A percentile compares a stretch with the other conserved stretches of the same genome.
phyloP scores from a whole-genome alignment of 2,797 vertebrate genomes.

The Vireo griseus region DNA sequence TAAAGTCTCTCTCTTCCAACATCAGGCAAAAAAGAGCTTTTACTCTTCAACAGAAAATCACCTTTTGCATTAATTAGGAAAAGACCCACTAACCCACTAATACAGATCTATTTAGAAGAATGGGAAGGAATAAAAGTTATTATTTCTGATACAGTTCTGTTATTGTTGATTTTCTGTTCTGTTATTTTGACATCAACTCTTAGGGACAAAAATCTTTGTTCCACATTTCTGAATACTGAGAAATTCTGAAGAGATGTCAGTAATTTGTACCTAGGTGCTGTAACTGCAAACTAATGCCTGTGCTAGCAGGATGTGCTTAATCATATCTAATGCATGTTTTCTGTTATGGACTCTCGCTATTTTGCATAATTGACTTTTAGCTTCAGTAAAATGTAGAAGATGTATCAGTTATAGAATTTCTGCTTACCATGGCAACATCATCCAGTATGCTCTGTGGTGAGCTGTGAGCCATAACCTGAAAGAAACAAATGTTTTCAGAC shows the following conservation, averaged over 20 bases:
- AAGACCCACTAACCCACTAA: background rate
- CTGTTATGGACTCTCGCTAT: background rate
- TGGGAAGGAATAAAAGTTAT: rapidly evolving
- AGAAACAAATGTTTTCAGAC: background rate
- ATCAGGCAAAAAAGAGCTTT: background rate
- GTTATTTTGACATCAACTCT: background rate
- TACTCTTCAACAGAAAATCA: background rate
- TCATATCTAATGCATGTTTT: background rate
- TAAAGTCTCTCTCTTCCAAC: background rate
- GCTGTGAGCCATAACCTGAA: slow-evolving; percentile 97
- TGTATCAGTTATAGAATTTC: background rate
- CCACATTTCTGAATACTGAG: background rate
- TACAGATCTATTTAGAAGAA: background rate
- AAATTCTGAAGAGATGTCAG: background rate
- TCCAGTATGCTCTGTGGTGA: slow-evolving; percentile 96
- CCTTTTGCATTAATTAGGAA: background rate
- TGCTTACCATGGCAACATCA: slow-evolving; percentile 97
- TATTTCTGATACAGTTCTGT: background rate
- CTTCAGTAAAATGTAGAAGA: background rate
- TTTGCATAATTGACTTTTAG: background rate
- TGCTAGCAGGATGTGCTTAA: background rate
- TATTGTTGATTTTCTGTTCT: background rate
- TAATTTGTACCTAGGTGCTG: background rate
- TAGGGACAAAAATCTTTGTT: background rate
- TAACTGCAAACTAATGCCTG: background rate